Base-by-base conservation (phyloP, 2,797 vertebrate genomes). In the Oreortyx pictus region DNA sequence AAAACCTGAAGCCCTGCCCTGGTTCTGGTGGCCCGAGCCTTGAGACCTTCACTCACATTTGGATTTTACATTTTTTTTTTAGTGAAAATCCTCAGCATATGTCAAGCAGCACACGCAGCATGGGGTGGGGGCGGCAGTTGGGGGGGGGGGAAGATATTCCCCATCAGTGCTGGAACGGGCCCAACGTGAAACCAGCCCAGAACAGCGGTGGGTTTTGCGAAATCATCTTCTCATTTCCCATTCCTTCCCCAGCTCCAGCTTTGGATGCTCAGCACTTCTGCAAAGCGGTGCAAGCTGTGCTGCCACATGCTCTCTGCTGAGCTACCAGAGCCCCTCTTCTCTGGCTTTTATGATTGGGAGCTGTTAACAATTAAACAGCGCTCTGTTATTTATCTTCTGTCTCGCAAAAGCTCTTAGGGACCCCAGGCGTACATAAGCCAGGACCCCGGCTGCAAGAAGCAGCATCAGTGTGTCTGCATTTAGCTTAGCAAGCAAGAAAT, bases 191-290 rank as follows among this genome's bases (percentile, higher is more conserved):
- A 44, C 54, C 78, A 4, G 31, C 59, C 11, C 0, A 49, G 79
- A 80, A 66, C 70, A 60, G 29, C 78, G 10, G 68, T 11, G 59
- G 56, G 68, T 90, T 77, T 61, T 83, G 86, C 61, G 59, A 89
- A 61, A 72, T 56, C 65, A 37, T 43, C 23, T 39, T 88, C 76
- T 70, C 50, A 15, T 59, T 80, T 65, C 82, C 78, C 57, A 0
- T 68, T 37, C 78, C 70, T 77, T 65, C 74, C 5, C 44, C 65
- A 62, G 70, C 49, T 61, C 33, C 2, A 35, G 19, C 77, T 75
- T 49, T 54, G 88, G 73, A 60, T 91, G 85, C 88, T 94, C 85
- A 93, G 91, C 88, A 37, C 44, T 91, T 56, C 65, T 39, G n/a
- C 66, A 39, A 16, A 88, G 67, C 52, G 24, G 66, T 19, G 52